Conservation (phyloP, 2,888 invertebrate genomes). For the Oasisia sp. region DNA sequence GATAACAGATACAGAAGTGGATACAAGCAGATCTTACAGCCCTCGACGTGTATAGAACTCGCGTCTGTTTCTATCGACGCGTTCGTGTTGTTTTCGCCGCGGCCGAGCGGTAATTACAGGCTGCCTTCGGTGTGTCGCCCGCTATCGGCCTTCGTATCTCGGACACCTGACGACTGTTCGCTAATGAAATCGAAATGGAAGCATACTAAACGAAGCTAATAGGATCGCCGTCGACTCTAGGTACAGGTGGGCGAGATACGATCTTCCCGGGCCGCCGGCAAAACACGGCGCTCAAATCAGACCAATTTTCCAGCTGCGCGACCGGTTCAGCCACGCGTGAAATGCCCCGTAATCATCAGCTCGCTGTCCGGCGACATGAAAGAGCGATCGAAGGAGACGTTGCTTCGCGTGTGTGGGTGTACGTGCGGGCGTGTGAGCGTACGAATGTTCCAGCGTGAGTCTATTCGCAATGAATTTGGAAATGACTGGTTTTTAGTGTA, state of each 20-base stretch:
- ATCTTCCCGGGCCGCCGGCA: background rate
- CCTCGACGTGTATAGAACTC: background rate
- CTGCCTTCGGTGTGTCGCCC: background rate
- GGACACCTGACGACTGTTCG: background rate
- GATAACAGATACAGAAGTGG: background rate
- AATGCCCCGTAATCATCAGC: background rate
- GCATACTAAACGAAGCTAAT: constrained; percentile 17
- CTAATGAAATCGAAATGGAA: constrained; percentile 11
- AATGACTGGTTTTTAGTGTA: background rate
- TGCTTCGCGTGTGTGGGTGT: background rate
- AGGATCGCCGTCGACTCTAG: background rate
- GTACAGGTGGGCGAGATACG: background rate
- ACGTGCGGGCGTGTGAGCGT: background rate
- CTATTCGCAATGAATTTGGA: background rate
- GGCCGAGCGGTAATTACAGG: background rate
- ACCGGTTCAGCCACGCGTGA: background rate
- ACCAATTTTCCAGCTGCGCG: constrained; percentile 4
- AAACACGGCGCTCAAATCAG: background rate
- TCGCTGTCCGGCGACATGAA: background rate
- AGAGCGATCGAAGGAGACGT: background rate
- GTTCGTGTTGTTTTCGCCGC: background rate
- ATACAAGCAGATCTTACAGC: background rate
- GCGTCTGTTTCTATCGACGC: background rate
- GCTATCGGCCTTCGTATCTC: background rate
- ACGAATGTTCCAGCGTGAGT: background rate